Evolutionary conservation across 2,888 invertebrate genomes (phyloP), one percentile per base, ranked within the genome.

Genomic region (Spodoptera picta): DNA sequence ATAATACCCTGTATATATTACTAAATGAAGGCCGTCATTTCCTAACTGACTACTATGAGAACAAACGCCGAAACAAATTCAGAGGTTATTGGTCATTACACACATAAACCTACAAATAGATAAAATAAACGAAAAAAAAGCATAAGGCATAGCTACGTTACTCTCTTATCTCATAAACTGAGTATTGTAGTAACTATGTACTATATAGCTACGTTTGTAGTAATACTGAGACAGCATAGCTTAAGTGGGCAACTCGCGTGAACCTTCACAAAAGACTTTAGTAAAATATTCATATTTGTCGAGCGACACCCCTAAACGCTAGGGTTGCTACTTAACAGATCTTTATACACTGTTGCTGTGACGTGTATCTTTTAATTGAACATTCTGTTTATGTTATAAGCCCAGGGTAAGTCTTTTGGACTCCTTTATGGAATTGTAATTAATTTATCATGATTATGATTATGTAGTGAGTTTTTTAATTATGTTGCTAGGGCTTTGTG

Each of bases 271-370:
- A 86, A 84, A 84, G 82, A 82, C 80, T 80, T 4, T 80, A 62
- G 72, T 86, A 75, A 86, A 86, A 87, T 88, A 87, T 88, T 87
- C 84, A 87, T 87, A 85, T 85, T 83, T 76, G 55, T 71, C 66
- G 69, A 66, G 82, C 65, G 56, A 27, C 61, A 74, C 55, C 72
- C 75, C 60, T 78, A 45, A 69, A 69, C 60, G 66, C 55, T 66
- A 80, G 69, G 77, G 74, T 61, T 77, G 43, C 10, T 59, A 54
- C 55, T 56, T 47, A 44, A 46, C 46, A 24, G 54, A 70, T 58
- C 51, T 69, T 73, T 54, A 69, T 41, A 46, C 63, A 72, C 66
- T 55, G 56, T 64, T 64, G 51, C 36, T 19, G 48, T 42, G 45
- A 61, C 11, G 56, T 54, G 48, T 62, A 52, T 47, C 53, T 69